These are phyloP conservation scores for Tenodera sinensis DNA, from an alignment of 2,888 invertebrate genomes.

Conservation along the genomic window DNA sequence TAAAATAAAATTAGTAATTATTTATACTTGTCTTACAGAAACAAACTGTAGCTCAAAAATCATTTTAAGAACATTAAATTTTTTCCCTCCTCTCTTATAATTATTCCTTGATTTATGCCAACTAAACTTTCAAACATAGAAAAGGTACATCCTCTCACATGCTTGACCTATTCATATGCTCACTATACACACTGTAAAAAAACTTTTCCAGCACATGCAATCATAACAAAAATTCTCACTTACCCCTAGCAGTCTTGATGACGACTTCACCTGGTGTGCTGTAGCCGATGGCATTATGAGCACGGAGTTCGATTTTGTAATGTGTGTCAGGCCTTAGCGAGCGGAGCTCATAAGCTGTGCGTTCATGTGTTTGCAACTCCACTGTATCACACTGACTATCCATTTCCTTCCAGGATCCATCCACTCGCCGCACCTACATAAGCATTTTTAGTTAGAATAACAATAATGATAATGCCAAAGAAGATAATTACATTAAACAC, in stretches of 20 bases:
- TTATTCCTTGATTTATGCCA: too few species aligned
- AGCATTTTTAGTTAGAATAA: not conserved
- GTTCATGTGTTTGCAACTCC: constrained; percentile 28
- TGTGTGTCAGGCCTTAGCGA: constrained; percentile 71
- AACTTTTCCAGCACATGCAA: constrained; percentile 27
- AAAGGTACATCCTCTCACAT: not conserved
- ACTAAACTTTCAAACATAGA: not conserved
- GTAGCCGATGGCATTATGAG: constrained; percentile 81
- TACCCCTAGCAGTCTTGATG: constrained; percentile 85
- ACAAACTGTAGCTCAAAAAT: too few species aligned
- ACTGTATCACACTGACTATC: constrained; percentile 37
- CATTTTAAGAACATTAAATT: too few species aligned
- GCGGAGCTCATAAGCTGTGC: constrained; percentile 47
- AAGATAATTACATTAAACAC: too few species aligned
- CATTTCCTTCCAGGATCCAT: constrained; percentile 61
- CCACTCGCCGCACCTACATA: constrained; percentile 42
- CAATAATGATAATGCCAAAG: not conserved
- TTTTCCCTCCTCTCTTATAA: too few species aligned
- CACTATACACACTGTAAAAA: not conserved
- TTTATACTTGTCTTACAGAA: too few species aligned
- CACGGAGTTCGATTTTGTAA: constrained; percentile 79
- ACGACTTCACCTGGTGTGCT: constrained; percentile 73
- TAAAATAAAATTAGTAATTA: too few species aligned
- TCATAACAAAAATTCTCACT: constrained; percentile 40
- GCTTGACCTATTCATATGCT: not conserved